Percentiles rank a stretch among this genome's conserved stretches.
Evolutionary conservation across 2,888 invertebrate species (phyloP).

Genomic region (Pterostichus madidus): DNA sequence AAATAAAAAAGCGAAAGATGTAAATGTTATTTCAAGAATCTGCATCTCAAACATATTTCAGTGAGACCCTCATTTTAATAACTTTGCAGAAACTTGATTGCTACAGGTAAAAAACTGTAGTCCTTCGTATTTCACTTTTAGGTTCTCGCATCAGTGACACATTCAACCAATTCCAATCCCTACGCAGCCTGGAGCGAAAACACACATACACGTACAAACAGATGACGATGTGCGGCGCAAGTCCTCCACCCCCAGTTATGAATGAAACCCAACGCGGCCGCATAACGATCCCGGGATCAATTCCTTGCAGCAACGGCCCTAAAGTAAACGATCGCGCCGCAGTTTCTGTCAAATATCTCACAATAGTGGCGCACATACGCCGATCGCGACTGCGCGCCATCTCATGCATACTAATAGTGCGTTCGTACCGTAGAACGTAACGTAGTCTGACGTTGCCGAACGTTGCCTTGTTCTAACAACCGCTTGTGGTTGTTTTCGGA

Average conservation of each 20-base stretch:
- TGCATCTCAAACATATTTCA: background rate
- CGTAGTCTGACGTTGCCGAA: conserved; percentile 9
- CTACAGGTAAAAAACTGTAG: conserved; percentile 14
- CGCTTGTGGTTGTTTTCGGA: conserved; percentile 16
- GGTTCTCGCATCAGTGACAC: conserved; percentile 14
- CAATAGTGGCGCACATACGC: conserved; percentile 63
- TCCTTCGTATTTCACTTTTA: background rate
- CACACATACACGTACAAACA: background rate
- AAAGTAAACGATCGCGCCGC: conserved; percentile 65
- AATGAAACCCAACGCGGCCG: conserved; percentile 27
- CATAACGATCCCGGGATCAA: conserved; percentile 50
- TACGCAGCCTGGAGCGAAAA: background rate
- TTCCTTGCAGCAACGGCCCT: conserved; percentile 48
- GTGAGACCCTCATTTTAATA: conserved; percentile 21
- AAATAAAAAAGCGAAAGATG: too few species aligned
- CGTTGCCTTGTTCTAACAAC: conserved; percentile 5
- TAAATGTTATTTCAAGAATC: background rate
- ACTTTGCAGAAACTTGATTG: conserved; percentile 10
- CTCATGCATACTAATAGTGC: conserved; percentile 64
- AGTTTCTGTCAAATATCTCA: conserved; percentile 66
- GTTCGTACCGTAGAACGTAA: background rate
- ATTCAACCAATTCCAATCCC: conserved; percentile 23
- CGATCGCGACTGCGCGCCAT: conserved; percentile 18
- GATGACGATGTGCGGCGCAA: background rate
- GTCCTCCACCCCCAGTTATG: conserved; percentile 25